Evolutionary conservation across 2,113 vertebrate species (phyloP), one percentile per base, ranked within the genome.

Genomic region (Parus major): DNA sequence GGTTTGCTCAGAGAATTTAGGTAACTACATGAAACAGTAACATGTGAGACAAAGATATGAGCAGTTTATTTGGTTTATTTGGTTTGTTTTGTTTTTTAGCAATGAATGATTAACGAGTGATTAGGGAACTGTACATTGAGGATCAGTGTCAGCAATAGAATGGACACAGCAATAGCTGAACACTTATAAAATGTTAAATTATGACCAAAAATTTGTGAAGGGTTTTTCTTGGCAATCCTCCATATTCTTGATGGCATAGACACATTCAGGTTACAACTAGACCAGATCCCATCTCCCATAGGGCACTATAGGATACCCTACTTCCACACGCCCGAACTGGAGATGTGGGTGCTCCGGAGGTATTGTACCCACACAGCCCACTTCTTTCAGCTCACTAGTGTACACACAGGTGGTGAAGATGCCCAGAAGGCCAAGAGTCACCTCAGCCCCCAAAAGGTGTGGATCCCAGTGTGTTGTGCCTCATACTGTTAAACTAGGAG

Each of bases 391-490:
- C 33, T 64, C 44, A 8, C 10, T 33, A 9, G 9, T 11, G 33
- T 15, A 16, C 22, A 25, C 13, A n/a, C 2, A 55, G 18, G 7
- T 27, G 53, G 36, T 49, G 19, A 63, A 71, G 24, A 15, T 0
- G 0, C 4, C 8, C 7, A 29, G 21, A 47, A 68, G 6, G 5
- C 20, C 39, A 53, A 44, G 19, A 9, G 10, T 7, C 8, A 18
- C 10, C 13, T 21, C 28, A 68, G 22, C 5, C 22, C 16, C 23
- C 8, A 52, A 3, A 3, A 86, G 21, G 5, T 28, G 44, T 55
- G 27, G 7, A 11, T 41, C 16, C 8, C 4, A 7, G 3, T 2
- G 0, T 52, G 19, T 17, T 60, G 3, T 79, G 7, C 11, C 27
- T 33, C 56, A 17, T 33, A 33, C 17, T 47, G 5, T 73, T 33